Percentiles rank a stretch among this genome's conserved stretches.
Conservation (phyloP, 53 echinoderm and acorn worm genomes). For the Holothuria leucospilota region DNA sequence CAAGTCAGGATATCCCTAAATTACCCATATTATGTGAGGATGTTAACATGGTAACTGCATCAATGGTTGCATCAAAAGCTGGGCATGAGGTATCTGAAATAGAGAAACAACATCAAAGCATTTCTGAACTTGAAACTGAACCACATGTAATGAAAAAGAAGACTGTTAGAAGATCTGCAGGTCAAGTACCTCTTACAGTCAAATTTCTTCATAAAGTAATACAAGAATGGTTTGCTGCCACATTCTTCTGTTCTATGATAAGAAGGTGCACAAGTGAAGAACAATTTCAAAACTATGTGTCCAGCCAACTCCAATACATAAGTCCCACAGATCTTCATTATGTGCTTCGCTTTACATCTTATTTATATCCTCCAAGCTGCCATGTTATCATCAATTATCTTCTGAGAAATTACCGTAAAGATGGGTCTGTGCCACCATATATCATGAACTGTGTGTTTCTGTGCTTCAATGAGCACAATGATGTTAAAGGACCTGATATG, state of each 20-base stretch:
- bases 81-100: too few relatives aligned
- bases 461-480: slow-evolving; percentile 9
- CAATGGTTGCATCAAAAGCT: too few relatives aligned
- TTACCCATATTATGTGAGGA: too few relatives aligned
- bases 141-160: too few relatives aligned
- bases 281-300: not conserved
- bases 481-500: not conserved
- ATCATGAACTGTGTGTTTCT: not conserved
- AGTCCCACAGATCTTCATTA: slow-evolving; percentile 8
- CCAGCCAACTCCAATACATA: not conserved
- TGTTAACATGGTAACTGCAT: too few relatives aligned
- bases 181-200: not conserved
- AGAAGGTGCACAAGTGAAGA: not conserved
- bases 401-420: not conserved
- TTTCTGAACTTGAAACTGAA: too few relatives aligned
- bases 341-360: not conserved
- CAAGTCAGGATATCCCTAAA: too few relatives aligned
- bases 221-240: slow-evolving; percentile 32
- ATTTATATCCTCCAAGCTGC: slow-evolving; percentile 1
- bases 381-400: not conserved
- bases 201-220: slow-evolving; percentile 21
- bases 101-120: too few relatives aligned
- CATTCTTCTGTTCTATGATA: not conserved
- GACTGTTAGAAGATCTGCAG: too few relatives aligned
- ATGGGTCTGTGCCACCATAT: not conserved